Conservation (phyloP, 1,140 invertebrate genomes). For the Drosophila parabipectinata region DNA sequence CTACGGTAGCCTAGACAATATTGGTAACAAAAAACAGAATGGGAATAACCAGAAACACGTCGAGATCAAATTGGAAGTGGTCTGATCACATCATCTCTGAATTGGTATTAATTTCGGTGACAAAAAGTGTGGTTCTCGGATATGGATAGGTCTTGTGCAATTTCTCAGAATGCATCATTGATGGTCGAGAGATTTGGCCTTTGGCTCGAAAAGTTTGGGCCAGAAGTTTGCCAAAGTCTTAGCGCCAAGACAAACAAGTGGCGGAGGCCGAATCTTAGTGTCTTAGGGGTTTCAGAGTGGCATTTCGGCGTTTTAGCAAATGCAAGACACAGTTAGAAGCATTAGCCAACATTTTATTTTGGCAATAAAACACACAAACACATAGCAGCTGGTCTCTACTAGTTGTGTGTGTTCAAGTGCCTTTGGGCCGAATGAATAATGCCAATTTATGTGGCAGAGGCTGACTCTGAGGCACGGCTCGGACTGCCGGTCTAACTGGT, state of each 20-base stretch:
- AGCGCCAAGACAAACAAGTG: conserved; percentile 47
- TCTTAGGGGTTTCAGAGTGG: conserved; percentile 33
- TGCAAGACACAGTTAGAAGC: conserved; percentile 76
- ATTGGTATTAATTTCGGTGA: conserved; percentile 12
- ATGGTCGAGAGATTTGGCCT: conserved; percentile 41
- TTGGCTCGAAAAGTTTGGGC: conserved; percentile 36
- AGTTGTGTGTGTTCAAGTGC: conserved; percentile 58
- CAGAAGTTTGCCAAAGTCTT: conserved; percentile 24
- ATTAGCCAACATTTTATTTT: conserved; percentile 60
- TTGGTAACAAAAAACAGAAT: conserved; percentile 42
- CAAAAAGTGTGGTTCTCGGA: conserved; percentile 1
- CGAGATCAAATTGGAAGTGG: conserved; percentile 1
- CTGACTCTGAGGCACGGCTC: conserved; percentile 34
- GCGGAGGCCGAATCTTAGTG: conserved; percentile 38
- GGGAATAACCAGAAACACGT: conserved; percentile 54
- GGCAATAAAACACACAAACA: conserved; percentile 25
- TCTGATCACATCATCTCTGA: conserved; percentile 20
- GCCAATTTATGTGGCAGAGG: conserved; percentile 66
- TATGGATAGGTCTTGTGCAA: conserved; percentile 13
- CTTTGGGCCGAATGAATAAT: conserved; percentile 55
- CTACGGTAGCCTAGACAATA: conserved; percentile 26
- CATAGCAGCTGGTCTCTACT: conserved; percentile 33
- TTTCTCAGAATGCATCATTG: conserved; percentile 30
- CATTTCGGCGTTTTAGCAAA: conserved; percentile 58
- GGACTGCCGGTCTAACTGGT: conserved; percentile 74